Evolutionary conservation across 2,113 vertebrate genomes (phyloP).

Genomic region (Falcunculus frontatus): DNA sequence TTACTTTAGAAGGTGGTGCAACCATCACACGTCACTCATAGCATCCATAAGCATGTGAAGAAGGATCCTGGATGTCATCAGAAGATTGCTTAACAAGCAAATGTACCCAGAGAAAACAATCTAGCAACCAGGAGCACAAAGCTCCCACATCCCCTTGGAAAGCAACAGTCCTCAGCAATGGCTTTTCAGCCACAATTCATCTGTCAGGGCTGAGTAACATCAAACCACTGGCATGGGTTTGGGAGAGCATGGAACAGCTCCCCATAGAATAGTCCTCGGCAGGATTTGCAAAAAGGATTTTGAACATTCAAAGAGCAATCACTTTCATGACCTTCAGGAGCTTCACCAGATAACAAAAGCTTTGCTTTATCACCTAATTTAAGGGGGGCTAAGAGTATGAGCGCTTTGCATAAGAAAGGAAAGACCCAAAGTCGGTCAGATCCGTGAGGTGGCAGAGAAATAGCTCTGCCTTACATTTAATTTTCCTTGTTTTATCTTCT

Average conservation of each 20-base stretch:
- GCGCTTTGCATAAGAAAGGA: not conserved
- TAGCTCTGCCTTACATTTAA: not conserved
- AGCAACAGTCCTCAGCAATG: not conserved
- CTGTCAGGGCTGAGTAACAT: not conserved
- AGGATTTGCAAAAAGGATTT: not conserved
- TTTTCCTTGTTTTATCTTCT: not conserved
- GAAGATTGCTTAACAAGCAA: not conserved
- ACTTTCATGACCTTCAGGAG: not conserved
- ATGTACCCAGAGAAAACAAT: not conserved
- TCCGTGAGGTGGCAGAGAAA: not conserved
- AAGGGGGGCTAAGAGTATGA: not conserved
- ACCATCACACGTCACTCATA: not conserved
- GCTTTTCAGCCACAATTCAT: not conserved
- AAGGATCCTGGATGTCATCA: not conserved
- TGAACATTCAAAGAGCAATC: not conserved
- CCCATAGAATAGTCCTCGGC: accelerated
- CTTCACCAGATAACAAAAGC: not conserved
- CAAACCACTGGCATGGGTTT: not conserved
- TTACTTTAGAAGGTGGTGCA: not conserved
- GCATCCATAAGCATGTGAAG: not conserved
- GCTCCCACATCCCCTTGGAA: not conserved
- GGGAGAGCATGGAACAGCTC: not conserved
- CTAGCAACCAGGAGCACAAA: not conserved
- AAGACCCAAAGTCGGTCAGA: not conserved
- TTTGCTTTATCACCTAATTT: not conserved